Evolutionary conservation across 92 coral and sea anemone species (phyloP), one percentile per base, ranked within the genome.

Genomic region (Actinernus sp.): DNA sequence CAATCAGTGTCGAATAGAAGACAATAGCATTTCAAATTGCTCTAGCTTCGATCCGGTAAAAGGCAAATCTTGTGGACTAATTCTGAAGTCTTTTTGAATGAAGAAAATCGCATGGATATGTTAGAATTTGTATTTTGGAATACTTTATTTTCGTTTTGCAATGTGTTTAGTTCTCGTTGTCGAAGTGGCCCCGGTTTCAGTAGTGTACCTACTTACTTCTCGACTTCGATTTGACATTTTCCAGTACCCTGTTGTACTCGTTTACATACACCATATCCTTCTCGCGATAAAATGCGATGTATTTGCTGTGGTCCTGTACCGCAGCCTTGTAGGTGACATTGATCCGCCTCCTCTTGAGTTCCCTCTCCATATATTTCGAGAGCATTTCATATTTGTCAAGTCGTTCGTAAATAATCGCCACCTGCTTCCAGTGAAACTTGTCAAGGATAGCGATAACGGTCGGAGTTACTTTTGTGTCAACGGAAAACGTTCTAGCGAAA

Each of bases 321-420:
- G 81, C 54, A 0, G 55, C 62, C 31, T 71, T 74, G 33, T 59
- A 79, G 12, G 93, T 54, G 49, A 93, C 87, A 5, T 73, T 71
- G 24, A 93, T 82, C 3, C 79, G 76, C 17, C 61, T 84, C 17
- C 78, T 68, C 2, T 58, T 74, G 37, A 93, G 63, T 13, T 71
- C 71, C 26, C 66, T 78, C 52, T 28, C 75, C 88, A 93, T 73
- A 46, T 81, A 82, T 27, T 86, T 79, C 38, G 89, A 79, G 37
- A 83, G 81, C 64, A 74, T 74, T 0, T 44, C 45, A 87, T 92
- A 93, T 50, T 90, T 78, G 7, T 92, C 76, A 13, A 78, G 65
- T 65, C 92, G 56, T 55, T 93, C 98, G 65, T 79, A 86, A 1
- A 93, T 74, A 31, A 93, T 76, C 22, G 97, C 97, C 32, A 86